Conservation (phyloP, 2,797 vertebrate species). For the Pantherophis vulpinus region DNA sequence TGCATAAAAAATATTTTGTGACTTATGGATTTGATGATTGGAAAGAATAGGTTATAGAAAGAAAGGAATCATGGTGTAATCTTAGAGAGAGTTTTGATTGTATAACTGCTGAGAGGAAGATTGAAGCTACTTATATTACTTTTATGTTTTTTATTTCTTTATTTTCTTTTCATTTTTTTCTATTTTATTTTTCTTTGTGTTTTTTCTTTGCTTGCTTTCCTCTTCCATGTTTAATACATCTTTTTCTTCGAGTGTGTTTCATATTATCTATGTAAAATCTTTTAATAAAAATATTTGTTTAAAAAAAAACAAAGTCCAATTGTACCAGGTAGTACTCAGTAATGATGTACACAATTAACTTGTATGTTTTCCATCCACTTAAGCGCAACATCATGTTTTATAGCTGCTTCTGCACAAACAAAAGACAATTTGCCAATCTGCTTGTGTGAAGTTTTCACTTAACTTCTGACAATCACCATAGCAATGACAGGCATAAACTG, state of each 20-base stretch:
- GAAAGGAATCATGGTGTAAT: neutral
- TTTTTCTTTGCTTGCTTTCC: neutral
- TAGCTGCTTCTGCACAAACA: neutral
- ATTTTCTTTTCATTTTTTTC: neutral
- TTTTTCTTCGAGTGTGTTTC: neutral
- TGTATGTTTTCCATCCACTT: neutral
- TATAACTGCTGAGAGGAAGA: neutral
- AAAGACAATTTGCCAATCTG: neutral
- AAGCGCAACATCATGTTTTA: neutral
- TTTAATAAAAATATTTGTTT: neutral
- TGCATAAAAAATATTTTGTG: neutral
- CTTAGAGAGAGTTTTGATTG: neutral
- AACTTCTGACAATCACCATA: neutral
- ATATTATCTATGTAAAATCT: neutral
- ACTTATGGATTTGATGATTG: neutral
- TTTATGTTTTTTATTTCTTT: neutral
- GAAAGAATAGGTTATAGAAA: neutral
- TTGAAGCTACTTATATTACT: neutral
- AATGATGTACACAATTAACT: neutral
- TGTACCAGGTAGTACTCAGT: neutral
- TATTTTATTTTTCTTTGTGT: neutral
- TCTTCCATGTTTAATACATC: neutral
- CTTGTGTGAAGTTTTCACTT: neutral
- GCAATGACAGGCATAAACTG: neutral
- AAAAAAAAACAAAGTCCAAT: neutral